A percentile compares a stretch with the other conserved stretches of the same genome.
These are phyloP conservation scores for Polymixis lichenea DNA, from an alignment of 2,888 invertebrate genomes.

Conservation along the genomic window DNA sequence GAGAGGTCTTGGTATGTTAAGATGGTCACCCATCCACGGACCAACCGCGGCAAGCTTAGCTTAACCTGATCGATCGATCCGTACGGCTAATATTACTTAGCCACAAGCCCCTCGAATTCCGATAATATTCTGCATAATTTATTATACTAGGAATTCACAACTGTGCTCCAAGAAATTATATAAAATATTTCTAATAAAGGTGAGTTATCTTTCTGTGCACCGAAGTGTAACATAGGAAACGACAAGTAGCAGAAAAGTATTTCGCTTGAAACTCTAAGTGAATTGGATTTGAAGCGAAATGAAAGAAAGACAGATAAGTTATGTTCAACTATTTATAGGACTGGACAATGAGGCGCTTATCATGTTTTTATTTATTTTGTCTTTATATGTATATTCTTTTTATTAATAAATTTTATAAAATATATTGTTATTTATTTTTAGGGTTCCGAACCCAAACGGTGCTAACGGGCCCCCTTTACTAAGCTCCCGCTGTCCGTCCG, in stretches of 20 bases:
- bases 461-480: too few species aligned
- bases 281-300: slow-evolving; percentile 54
- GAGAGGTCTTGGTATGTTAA: too few species aligned
- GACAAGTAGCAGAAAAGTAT: slow-evolving; percentile 57
- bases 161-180: background rate
- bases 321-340: slow-evolving; percentile 36
- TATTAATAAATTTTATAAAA: background rate
- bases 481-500: too few species aligned
- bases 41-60: too few species aligned
- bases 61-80: too few species aligned
- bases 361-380: background rate
- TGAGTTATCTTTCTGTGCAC: slow-evolving; percentile 39
- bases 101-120: too few species aligned
- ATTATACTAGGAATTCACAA: slow-evolving; percentile 3
- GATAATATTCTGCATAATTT: slow-evolving; percentile 4
- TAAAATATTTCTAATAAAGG: slow-evolving; percentile 1
- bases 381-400: background rate
- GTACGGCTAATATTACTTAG: too few species aligned
- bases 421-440: too few species aligned
- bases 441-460: too few species aligned
- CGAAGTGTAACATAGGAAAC: slow-evolving; percentile 53
- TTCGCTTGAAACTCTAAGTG: slow-evolving; percentile 59
- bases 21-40: too few species aligned
- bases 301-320: slow-evolving; percentile 38
- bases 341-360: slow-evolving; percentile 6